These are phyloP conservation scores for Clupea harengus DNA, from an alignment of 2,113 vertebrate species.

Conservation along the genomic window DNA sequence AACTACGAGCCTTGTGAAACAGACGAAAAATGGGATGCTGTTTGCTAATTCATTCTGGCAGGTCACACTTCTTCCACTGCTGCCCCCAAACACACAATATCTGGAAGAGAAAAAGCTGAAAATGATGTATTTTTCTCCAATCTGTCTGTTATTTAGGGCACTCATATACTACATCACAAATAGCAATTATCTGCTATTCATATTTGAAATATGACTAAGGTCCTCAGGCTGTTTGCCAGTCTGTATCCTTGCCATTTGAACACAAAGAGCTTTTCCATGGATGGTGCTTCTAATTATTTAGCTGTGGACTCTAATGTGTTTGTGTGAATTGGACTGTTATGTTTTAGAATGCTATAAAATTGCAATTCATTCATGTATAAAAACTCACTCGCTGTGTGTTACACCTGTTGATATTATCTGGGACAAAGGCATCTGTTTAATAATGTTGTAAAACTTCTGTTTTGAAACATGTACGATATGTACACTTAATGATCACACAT, in stretches of 20 bases:
- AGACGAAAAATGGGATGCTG: constrained; percentile 21
- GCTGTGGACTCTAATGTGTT: background rate
- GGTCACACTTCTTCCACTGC: background rate
- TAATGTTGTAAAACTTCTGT: background rate
- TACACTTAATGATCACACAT: background rate
- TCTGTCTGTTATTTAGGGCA: background rate
- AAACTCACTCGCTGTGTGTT: background rate
- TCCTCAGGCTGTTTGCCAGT: background rate
- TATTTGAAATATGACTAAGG: background rate
- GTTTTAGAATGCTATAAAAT: background rate
- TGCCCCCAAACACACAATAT: background rate
- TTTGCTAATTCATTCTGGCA: constrained; percentile 14
- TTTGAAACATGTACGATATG: background rate
- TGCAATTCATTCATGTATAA: background rate
- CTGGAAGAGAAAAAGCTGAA: background rate
- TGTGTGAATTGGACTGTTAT: background rate
- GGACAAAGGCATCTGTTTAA: background rate
- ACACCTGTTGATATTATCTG: background rate
- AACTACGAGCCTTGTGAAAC: constrained; percentile 36
- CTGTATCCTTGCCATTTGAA: background rate
- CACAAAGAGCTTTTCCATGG: background rate
- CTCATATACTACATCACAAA: background rate
- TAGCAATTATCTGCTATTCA: background rate
- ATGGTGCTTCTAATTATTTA: background rate
- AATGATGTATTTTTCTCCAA: background rate